Evolutionary conservation across 2,113 vertebrate genomes (phyloP).

Genomic region (Megaceryle maxima): DNA sequence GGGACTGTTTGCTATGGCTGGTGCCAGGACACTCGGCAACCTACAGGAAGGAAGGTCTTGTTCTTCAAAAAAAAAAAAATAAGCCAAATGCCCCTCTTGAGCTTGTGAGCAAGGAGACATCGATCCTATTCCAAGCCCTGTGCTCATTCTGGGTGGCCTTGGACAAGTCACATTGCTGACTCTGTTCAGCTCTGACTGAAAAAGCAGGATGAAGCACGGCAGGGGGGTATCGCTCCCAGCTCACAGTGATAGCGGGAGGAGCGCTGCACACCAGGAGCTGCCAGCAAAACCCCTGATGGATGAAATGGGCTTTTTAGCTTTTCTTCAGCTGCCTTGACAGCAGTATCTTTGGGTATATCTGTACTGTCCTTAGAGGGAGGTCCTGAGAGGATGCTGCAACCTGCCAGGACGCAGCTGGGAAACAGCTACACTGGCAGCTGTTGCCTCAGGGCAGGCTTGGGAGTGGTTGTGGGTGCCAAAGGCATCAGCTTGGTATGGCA

Average conservation of each 20-base stretch:
- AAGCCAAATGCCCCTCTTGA: fast-evolving
- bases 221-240: background rate
- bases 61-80: background rate
- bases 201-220: background rate
- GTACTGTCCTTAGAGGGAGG: background rate
- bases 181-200: constrained; percentile 4
- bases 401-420: background rate
- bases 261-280: background rate
- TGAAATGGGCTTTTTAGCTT: background rate
- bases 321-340: background rate
- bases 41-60: constrained; percentile 49
- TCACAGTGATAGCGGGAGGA: fast-evolving
- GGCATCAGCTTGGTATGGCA: background rate
- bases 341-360: background rate
- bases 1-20: background rate
- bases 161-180: background rate
- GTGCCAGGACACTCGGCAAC: background rate
- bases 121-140: background rate
- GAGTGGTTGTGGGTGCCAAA: background rate
- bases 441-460: background rate
- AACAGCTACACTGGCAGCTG: background rate
- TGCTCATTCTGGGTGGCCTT: constrained; percentile 47
- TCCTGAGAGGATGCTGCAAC: background rate
- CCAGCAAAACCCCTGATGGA: background rate
- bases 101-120: background rate